A percentile compares a stretch with the other conserved stretches of the same genome.
Evolutionary conservation across 2,113 vertebrate species (phyloP).

Genomic region (Oreochromis tanganicae): DNA sequence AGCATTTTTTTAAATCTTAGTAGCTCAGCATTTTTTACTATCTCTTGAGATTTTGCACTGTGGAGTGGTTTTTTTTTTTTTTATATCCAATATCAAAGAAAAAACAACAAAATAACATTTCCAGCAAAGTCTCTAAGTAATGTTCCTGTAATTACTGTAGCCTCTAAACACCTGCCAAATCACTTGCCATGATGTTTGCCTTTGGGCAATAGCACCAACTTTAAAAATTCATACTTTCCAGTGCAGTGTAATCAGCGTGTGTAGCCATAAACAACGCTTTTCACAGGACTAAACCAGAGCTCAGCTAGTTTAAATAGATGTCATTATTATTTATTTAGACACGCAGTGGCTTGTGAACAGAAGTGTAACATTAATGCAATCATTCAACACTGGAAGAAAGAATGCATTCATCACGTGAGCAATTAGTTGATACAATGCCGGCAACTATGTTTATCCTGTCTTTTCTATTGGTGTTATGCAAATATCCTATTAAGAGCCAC

Average conservation of each 20-base stretch:
- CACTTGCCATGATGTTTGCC: conserved; percentile 11
- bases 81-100: neutral
- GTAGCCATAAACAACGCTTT: neutral
- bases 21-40: neutral
- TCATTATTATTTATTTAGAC: neutral
- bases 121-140: neutral
- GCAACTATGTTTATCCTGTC: neutral
- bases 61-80: neutral
- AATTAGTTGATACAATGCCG: neutral
- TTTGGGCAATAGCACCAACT: neutral
- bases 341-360: neutral
- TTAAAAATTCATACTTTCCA: conserved; percentile 39
- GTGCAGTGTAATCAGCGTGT: conserved; percentile 3
- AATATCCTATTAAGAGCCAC: neutral
- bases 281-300: neutral
- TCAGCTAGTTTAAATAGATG: neutral
- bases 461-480: neutral
- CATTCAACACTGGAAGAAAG: neutral
- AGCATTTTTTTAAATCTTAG: neutral
- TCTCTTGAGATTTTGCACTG: neutral
- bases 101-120: neutral
- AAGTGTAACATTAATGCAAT: neutral
- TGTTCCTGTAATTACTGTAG: conserved; percentile 7
- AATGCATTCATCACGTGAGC: neutral
- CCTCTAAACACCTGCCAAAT: conserved; percentile 16